Evolutionary conservation across 2,888 invertebrate genomes (phyloP).

Genomic region (Crematogaster levior): DNA sequence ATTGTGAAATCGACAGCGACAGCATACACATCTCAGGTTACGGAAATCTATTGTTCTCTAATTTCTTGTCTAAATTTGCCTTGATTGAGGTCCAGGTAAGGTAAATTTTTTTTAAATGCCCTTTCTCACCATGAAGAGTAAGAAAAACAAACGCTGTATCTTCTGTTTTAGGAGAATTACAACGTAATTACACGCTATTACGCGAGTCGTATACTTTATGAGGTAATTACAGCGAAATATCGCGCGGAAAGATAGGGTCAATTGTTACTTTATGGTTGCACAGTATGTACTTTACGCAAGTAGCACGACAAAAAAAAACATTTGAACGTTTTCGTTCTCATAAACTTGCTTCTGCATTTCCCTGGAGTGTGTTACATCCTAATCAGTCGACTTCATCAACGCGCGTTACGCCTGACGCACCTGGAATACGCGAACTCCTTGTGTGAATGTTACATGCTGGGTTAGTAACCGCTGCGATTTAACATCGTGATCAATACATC

Average conservation of each 20-base stretch:
- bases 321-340: background rate
- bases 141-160: background rate
- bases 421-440: background rate
- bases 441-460: background rate
- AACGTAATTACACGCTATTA: background rate
- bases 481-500: constrained; percentile 17
- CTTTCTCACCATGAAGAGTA: background rate
- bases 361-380: constrained; percentile 18
- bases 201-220: background rate
- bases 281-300: constrained; percentile 10
- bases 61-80: background rate
- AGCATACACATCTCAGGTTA: background rate
- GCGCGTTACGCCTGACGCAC: background rate
- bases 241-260: constrained; percentile 10
- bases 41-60: background rate
- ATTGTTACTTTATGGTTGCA: constrained; percentile 8
- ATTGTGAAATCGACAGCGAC: background rate
- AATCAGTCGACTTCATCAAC: constrained; percentile 21
- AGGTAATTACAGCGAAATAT: background rate
- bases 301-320: background rate
- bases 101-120: background rate
- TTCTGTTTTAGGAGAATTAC: background rate
- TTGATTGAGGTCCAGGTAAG: background rate
- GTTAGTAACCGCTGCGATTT: constrained; percentile 13
- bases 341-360: background rate